Evolutionary conservation across 2,113 vertebrate genomes (phyloP).

Genomic region (Ceyx margarethae): DNA sequence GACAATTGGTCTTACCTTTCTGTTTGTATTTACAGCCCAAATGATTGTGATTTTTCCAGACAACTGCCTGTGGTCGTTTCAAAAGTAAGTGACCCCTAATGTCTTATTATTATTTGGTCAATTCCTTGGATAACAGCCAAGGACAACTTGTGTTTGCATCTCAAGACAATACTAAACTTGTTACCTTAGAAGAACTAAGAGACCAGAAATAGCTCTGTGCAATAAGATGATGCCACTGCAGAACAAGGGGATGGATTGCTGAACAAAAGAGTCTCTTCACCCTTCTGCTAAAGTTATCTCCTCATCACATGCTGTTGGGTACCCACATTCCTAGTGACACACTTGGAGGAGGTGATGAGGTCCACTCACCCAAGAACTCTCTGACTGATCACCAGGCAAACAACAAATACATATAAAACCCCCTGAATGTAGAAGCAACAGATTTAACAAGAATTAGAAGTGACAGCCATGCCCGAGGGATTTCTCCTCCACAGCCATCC

Average conservation of each 20-base stretch:
- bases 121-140: neutral
- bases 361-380: accelerated
- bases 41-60: neutral
- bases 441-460: accelerated
- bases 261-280: neutral
- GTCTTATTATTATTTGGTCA: neutral
- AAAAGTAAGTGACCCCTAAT: neutral
- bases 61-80: neutral
- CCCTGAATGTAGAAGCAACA: accelerated
- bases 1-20: neutral
- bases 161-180: neutral
- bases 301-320: neutral
- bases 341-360: accelerated
- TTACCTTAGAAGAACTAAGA: neutral
- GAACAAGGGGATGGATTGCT: neutral
- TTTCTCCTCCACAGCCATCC: accelerated
- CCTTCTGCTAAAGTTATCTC: neutral
- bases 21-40: neutral
- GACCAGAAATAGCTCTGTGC: neutral
- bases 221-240: neutral
- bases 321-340: neutral
- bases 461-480: accelerated
- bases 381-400: neutral
- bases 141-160: neutral
- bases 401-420: accelerated